Percentiles rank a stretch among this genome's conserved stretches.
Conservation (phyloP, 2,797 vertebrate species). For the Morus bassanus region DNA sequence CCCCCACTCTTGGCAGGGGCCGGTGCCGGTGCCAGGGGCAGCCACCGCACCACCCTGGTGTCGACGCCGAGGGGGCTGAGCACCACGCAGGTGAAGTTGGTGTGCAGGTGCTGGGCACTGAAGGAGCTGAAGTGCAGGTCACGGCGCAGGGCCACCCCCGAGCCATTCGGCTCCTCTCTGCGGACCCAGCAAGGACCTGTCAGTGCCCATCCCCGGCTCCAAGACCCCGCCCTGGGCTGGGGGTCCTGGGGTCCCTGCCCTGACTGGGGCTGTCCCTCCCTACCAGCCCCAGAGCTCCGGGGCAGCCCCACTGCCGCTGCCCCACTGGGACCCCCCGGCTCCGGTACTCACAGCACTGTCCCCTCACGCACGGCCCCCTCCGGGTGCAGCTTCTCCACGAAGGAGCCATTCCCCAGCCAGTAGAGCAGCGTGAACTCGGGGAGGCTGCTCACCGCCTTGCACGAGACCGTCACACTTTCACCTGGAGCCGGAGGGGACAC, state of each 20-base stretch:
- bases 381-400: background rate
- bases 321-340: background rate
- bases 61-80: background rate
- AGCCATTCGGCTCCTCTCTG: background rate
- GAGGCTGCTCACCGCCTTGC: background rate
- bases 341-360: background rate
- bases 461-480: accelerated
- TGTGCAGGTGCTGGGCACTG: background rate
- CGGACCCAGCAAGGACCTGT: accelerated
- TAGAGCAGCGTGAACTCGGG: conserved; percentile 18
- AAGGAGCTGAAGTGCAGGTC: conserved; percentile 19
- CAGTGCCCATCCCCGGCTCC: accelerated
- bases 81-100: conserved; percentile 38
- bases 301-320: background rate
- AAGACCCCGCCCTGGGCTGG: accelerated
- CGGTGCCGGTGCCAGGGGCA: accelerated
- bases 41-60: background rate
- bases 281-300: background rate
- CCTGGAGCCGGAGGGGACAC: background rate
- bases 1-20: background rate
- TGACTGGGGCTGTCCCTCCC: accelerated
- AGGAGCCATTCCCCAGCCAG: conserved; percentile 15
- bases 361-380: background rate
- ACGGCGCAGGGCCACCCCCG: background rate
- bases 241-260: background rate